phyloP scores from a whole-genome alignment of 2,113 vertebrate genomes.

The Pterophyllum scalare region DNA sequence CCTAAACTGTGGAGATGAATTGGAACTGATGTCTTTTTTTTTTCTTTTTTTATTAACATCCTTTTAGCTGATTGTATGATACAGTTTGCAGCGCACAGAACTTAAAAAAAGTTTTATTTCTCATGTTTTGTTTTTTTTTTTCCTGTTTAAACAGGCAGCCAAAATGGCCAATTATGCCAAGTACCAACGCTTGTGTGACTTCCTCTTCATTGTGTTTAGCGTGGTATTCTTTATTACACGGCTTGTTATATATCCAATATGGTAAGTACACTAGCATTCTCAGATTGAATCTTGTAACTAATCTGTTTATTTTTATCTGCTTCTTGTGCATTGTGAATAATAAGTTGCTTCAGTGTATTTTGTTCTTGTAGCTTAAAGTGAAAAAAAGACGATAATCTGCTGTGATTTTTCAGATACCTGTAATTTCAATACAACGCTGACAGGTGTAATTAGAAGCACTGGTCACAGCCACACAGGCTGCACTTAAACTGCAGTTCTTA shows the following conservation, averaged over 20 bases:
- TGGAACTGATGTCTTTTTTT: background rate
- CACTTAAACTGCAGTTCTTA: background rate
- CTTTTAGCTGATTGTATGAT: background rate
- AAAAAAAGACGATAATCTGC: background rate
- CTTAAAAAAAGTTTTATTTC: constrained; percentile 6
- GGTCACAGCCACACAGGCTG: background rate
- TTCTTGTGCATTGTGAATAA: background rate
- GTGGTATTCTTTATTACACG: constrained; percentile 90
- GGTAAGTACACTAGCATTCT: constrained; percentile 82
- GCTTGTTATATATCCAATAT: constrained; percentile 90
- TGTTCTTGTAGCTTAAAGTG: background rate
- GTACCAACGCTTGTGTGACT: constrained; percentile 91
- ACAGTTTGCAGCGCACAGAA: constrained; percentile 6
- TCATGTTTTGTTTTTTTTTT: no score
- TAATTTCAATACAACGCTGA: background rate
- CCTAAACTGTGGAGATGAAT: constrained; percentile 1
- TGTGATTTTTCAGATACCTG: background rate
- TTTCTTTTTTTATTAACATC: background rate
- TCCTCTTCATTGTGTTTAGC: constrained; percentile 90
- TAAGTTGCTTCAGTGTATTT: background rate
- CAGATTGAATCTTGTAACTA: background rate
- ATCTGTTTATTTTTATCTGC: fast-evolving
- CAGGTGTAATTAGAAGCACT: background rate
- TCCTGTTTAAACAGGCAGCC: constrained; percentile 83
- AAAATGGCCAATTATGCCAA: constrained; percentile 97